phyloP scores from a whole-genome alignment of 2,888 invertebrate genomes.

The Prenolepis imparis region DNA sequence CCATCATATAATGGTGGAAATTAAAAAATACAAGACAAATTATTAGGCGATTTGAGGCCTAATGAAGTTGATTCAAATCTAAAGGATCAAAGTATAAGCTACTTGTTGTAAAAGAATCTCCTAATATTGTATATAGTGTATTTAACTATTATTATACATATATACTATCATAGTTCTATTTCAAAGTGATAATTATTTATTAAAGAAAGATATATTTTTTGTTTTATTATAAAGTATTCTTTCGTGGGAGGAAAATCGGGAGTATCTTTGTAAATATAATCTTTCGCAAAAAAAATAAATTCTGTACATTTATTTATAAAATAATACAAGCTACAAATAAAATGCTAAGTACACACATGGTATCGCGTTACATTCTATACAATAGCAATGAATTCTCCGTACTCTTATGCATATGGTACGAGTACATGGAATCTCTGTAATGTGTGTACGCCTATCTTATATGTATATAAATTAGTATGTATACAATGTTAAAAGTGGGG shows the following conservation, averaged over 20 bases:
- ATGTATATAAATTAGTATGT: constrained; percentile 78
- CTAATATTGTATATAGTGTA: constrained; percentile 4
- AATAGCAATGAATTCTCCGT: constrained; percentile 63
- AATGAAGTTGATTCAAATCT: not conserved
- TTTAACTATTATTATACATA: not conserved
- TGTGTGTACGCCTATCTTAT: constrained; percentile 57
- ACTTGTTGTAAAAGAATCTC: constrained; percentile 5
- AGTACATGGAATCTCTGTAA: constrained; percentile 41
- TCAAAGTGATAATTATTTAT: not conserved
- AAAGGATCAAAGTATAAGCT: not conserved
- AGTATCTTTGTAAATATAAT: constrained; percentile 33
- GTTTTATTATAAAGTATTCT: not conserved
- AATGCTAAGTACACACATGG: constrained; percentile 72
- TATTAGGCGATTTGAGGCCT: constrained; percentile 88
- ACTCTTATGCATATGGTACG: constrained; percentile 20
- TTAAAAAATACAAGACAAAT: constrained; percentile 99
- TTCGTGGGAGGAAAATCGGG: not conserved
- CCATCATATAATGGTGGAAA: constrained; percentile 99
- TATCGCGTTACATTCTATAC: constrained; percentile 70
- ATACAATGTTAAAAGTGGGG: constrained; percentile 55
- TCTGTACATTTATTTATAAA: constrained; percentile 86
- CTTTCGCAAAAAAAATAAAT: constrained; percentile 69
- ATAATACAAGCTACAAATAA: constrained; percentile 72
- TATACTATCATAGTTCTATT: too few species aligned
- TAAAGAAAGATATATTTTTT: constrained; percentile 10